These are phyloP conservation scores for Lordiphosa stackelbergi DNA, from an alignment of 1,140 invertebrate species.

Conservation along the genomic window DNA sequence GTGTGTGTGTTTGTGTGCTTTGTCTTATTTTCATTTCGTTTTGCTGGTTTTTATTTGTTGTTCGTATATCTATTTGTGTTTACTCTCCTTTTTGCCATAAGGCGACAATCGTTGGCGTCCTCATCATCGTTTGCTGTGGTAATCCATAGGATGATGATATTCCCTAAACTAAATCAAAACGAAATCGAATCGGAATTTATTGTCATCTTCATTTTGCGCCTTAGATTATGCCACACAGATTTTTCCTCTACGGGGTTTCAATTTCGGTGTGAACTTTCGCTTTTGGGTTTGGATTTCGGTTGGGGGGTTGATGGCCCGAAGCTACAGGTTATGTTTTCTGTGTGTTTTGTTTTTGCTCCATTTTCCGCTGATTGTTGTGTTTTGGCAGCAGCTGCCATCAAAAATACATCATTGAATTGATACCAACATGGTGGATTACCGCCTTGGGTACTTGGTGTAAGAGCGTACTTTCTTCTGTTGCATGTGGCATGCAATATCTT, in stretches of 20 bases:
- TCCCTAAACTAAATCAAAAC: constrained; percentile 73
- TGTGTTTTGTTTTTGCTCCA: constrained; percentile 54
- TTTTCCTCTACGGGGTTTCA: constrained; percentile 58
- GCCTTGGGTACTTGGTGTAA: no score
- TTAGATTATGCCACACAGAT: constrained; percentile 68
- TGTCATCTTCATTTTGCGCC: constrained; percentile 73
- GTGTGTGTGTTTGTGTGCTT: constrained; percentile 53
- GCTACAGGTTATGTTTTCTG: constrained; percentile 70
- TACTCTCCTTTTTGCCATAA: constrained; percentile 60
- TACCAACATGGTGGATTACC: no score
- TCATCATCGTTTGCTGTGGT: constrained; percentile 34
- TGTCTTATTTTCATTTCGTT: constrained; percentile 73
- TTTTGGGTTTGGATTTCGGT: constrained; percentile 30
- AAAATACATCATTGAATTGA: constrained; percentile 56
- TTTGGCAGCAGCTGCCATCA: constrained; percentile 59
- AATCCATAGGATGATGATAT: constrained; percentile 70
- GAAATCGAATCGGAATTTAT: constrained; percentile 74
- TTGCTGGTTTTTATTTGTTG: constrained; percentile 67
- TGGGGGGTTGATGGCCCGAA: constrained; percentile 44
- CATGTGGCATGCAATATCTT: constrained; percentile 59
- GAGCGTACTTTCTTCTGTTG: constrained; percentile 13
- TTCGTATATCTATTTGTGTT: constrained; percentile 71
- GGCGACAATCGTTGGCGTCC: constrained; percentile 61
- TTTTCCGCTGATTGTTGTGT: constrained; percentile 56
- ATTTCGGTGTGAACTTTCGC: constrained; percentile 71